Conservation (phyloP, 2,888 invertebrate genomes). For the Poecilus cupreus region DNA sequence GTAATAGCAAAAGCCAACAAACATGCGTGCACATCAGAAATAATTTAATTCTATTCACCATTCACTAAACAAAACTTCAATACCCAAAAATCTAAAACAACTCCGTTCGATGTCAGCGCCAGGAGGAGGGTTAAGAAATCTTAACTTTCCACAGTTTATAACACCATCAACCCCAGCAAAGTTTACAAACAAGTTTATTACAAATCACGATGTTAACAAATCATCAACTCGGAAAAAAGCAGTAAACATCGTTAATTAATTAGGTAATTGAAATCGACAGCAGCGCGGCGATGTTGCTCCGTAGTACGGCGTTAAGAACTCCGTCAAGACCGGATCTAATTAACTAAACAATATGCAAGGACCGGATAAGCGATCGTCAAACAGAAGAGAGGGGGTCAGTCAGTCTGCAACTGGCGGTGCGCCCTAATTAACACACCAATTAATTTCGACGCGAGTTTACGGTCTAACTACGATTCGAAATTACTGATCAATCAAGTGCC, state of each 20-base stretch:
- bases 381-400: not conserved
- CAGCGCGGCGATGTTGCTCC: not conserved
- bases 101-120: not conserved
- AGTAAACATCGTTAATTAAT: conserved; percentile 47
- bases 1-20: no score
- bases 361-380: conserved; percentile 6
- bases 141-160: not conserved
- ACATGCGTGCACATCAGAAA: no score
- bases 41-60: no score
- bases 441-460: conserved; percentile 50
- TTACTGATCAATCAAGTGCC: conserved; percentile 56
- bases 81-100: not conserved
- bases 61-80: no score
- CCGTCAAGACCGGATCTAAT: conserved; percentile 27
- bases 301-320: not conserved
- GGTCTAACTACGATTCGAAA: conserved; percentile 43
- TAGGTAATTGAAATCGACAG: conserved; percentile 50
- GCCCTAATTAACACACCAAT: conserved; percentile 57
- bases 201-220: conserved; percentile 33
- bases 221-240: conserved; percentile 16
- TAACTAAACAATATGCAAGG: conserved; percentile 46
- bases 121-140: not conserved
- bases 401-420: conserved; percentile 36
- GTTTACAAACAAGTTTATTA: conserved; percentile 8
- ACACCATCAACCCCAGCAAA: not conserved